These are phyloP conservation scores for Furcula furcula DNA, from an alignment of 2,888 invertebrate species.

Conservation along the genomic window DNA sequence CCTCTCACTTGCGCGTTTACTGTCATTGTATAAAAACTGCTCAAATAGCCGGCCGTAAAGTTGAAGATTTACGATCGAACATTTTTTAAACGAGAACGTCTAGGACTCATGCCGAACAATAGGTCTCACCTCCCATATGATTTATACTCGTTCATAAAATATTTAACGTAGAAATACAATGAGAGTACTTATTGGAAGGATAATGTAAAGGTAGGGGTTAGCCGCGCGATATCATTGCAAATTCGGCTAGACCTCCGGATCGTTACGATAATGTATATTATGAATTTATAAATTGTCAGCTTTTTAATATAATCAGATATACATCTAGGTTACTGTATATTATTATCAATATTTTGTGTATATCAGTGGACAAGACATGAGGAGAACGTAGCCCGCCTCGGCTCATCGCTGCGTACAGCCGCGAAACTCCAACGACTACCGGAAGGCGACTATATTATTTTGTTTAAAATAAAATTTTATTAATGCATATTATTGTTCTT, in stretches of 20 bases:
- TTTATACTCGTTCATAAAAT: slow-evolving; percentile 31
- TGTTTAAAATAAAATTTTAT: slow-evolving; percentile 77
- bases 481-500: slow-evolving; percentile 42
- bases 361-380: slow-evolving; percentile 56
- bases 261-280: slow-evolving; percentile 68
- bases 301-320: slow-evolving; percentile 73
- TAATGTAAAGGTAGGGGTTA: slow-evolving; percentile 50
- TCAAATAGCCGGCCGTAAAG: neutral
- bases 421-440: slow-evolving; percentile 42
- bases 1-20: slow-evolving; percentile 2
- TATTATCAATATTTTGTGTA: slow-evolving; percentile 70
- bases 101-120: neutral
- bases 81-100: slow-evolving; percentile 1
- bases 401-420: slow-evolving; percentile 34
- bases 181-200: slow-evolving; percentile 67
- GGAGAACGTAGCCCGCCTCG: slow-evolving; percentile 48
- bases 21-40: neutral
- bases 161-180: slow-evolving; percentile 45
- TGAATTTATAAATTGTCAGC: slow-evolving; percentile 74
- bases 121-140: slow-evolving; percentile 5
- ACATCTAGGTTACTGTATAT: slow-evolving; percentile 61
- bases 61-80: slow-evolving; percentile 1
- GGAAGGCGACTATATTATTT: slow-evolving; percentile 70
- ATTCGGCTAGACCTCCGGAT: slow-evolving; percentile 31
- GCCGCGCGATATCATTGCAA: slow-evolving; percentile 35